Base-by-base conservation (phyloP, 2,113 vertebrate species). In the Forbesichthys agassizii region DNA sequence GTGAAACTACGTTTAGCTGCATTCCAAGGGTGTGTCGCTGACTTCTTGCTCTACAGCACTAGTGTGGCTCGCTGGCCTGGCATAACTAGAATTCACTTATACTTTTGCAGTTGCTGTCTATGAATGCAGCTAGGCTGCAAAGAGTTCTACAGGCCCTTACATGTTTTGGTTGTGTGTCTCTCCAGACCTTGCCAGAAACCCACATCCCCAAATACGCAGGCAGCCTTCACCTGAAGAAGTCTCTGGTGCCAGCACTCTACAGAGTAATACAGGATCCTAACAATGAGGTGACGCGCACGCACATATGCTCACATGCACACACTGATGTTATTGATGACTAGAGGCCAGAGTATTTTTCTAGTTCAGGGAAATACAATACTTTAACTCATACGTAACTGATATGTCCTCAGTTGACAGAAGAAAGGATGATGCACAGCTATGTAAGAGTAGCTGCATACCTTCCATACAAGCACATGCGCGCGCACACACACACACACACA, bases 251-350 rank as follows among this genome's bases (percentile, higher is more conserved):
- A 49, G 96, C 97, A 8, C 95, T 99, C 75, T 99, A 98, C 91
- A 94, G 94, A 86, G 93, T 98, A 79, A 98, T 99, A 89, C 96
- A 98, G 78, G 96, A 98, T 77, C 93, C 94, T 64, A 92, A 94
- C 91, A 98, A 95, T 75, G 97, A 99, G 96, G 97, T 98, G 90
- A 69, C 1, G 18, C 64, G 9, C n/a, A 61, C 47, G 66, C 67
- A 66, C 33, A 14, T 51, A 8, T 84, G 48, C 11, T 5, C 46
- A 42, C 13, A 6, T 36, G n/a, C 27, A 36, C 57, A 59, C 33
- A 59, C 57, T 36, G 11, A 59, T 11, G 7, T 4, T 27, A 27
- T 42, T 42, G 36, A 42, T 42, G 36, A 42, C 36, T 27, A 27
- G 27, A 27, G 27, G 27, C 27, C 27, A 27, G 27, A 3, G 27